These are phyloP conservation scores for Sclerurus mexicanus DNA, from an alignment of 2,113 vertebrate genomes.

Conservation along the genomic window DNA sequence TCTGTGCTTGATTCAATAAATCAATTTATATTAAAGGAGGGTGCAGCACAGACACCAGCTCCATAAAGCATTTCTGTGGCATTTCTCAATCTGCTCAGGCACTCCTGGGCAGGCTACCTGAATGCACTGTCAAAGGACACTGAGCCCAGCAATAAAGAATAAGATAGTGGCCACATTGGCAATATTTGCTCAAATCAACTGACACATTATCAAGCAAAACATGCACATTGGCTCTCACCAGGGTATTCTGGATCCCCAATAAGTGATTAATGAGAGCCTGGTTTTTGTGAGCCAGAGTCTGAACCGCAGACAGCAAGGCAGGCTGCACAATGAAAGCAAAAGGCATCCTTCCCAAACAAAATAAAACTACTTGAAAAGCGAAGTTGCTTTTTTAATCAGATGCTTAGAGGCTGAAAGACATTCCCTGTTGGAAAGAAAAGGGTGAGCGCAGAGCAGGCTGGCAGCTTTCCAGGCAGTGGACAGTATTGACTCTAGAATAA, in stretches of 20 bases:
- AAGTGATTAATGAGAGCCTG: constrained; percentile 49
- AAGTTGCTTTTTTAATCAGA: constrained; percentile 59
- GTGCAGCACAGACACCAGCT: constrained; percentile 5
- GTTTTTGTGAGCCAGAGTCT: constrained; percentile 3
- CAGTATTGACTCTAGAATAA: constrained; percentile 51
- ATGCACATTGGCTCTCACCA: not conserved
- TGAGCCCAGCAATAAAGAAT: constrained; percentile 17
- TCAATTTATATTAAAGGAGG: constrained; percentile 74
- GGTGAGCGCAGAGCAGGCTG: not conserved
- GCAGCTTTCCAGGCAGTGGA: constrained; percentile 3
- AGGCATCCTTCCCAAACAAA: constrained; percentile 54
- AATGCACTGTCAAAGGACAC: constrained; percentile 15
- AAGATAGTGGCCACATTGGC: not conserved
- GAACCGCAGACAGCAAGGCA: not conserved
- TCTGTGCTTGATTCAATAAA: constrained; percentile 75
- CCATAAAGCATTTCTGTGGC: constrained; percentile 59
- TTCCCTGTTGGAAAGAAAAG: constrained; percentile 51
- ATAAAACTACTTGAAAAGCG: constrained; percentile 40
- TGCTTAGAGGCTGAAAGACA: constrained; percentile 49
- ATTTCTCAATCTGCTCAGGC: constrained; percentile 64
- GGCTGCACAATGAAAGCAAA: constrained; percentile 44
- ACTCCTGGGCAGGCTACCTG: constrained; percentile 38
- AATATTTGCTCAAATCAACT: constrained; percentile 44
- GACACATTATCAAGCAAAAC: constrained; percentile 34
- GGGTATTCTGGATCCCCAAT: constrained; percentile 41